A percentile compares a stretch with the other conserved stretches of the same genome.
These are phyloP conservation scores for Acholoe squamosa DNA, from an alignment of 2,888 invertebrate genomes.

Conservation along the genomic window DNA sequence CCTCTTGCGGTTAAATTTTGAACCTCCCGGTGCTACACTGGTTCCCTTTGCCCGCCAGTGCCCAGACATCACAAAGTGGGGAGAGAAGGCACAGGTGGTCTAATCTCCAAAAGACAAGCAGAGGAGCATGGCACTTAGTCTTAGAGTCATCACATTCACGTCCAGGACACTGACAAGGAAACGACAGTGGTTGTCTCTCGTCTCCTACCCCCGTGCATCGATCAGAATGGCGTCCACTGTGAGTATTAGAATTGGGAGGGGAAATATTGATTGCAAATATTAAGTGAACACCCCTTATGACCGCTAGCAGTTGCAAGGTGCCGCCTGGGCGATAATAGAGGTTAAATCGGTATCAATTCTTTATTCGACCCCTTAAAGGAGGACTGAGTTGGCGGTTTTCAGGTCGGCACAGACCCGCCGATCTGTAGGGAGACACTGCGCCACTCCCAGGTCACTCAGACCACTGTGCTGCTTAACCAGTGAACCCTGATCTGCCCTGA, in stretches of 20 bases:
- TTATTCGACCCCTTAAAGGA: background rate
- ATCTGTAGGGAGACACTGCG: too few species aligned
- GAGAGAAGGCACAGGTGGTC: background rate
- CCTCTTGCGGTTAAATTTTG: background rate
- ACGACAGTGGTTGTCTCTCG: background rate
- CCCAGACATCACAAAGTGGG: too few species aligned
- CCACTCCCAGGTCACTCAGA: too few species aligned
- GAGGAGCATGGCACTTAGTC: background rate
- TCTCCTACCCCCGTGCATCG: background rate
- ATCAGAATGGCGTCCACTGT: constrained; percentile 14
- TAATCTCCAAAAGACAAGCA: background rate
- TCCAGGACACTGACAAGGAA: background rate
- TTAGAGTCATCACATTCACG: background rate
- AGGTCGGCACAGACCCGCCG: too few species aligned
- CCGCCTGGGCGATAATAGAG: background rate
- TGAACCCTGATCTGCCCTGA: too few species aligned
- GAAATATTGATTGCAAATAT: background rate
- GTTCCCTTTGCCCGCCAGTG: background rate
- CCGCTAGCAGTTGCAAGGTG: background rate
- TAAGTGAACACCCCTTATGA: background rate
- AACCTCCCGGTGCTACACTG: background rate
- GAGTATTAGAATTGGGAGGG: background rate
- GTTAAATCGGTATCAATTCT: background rate
- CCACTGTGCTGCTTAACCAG: too few species aligned
- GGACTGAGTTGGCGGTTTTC: too few species aligned